A percentile compares a stretch with the other conserved stretches of the same genome.
Evolutionary conservation across 2,888 invertebrate genomes (phyloP).

Genomic region (Oscheius sp.): DNA sequence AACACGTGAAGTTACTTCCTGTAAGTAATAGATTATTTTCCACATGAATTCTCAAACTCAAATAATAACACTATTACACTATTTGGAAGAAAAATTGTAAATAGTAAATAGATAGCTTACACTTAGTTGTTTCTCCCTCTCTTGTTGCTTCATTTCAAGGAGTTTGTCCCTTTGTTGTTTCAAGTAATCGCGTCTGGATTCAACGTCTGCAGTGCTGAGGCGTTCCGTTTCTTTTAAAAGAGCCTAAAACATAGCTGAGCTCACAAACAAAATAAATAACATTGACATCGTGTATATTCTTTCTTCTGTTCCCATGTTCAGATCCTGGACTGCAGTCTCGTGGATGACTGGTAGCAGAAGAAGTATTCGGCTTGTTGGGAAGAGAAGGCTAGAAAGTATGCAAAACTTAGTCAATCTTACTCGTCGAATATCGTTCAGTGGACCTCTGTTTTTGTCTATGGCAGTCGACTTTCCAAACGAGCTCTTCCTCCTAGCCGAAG

Average conservation of each 20-base stretch:
- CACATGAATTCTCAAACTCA: neutral
- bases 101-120: slow-evolving; percentile 22
- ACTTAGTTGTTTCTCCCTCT: slow-evolving; percentile 78
- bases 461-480: slow-evolving; percentile 1
- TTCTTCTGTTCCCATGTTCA: slow-evolving; percentile 42
- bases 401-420: slow-evolving; percentile 20
- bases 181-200: slow-evolving; percentile 84
- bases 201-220: slow-evolving; percentile 72
- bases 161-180: slow-evolving; percentile 89
- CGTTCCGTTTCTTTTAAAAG: slow-evolving; percentile 39
- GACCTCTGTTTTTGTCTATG: neutral
- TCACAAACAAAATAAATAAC: slow-evolving; percentile 12
- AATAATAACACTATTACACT: neutral
- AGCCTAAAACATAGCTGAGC: slow-evolving; percentile 30
- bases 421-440: slow-evolving; percentile 11
- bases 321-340: slow-evolving; percentile 3
- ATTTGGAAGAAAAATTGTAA: slow-evolving; percentile 2
- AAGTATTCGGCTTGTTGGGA: slow-evolving; percentile 16
- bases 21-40: slow-evolving; percentile 1
- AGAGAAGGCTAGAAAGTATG: slow-evolving; percentile 27
- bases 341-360: neutral
- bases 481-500: neutral
- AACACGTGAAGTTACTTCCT: slow-evolving; percentile 44
- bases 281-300: slow-evolving; percentile 50
- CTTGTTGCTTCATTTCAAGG: slow-evolving; percentile 86